Conservation (phyloP, 2,797 vertebrate species). For the Rhynchotus rufescens region DNA sequence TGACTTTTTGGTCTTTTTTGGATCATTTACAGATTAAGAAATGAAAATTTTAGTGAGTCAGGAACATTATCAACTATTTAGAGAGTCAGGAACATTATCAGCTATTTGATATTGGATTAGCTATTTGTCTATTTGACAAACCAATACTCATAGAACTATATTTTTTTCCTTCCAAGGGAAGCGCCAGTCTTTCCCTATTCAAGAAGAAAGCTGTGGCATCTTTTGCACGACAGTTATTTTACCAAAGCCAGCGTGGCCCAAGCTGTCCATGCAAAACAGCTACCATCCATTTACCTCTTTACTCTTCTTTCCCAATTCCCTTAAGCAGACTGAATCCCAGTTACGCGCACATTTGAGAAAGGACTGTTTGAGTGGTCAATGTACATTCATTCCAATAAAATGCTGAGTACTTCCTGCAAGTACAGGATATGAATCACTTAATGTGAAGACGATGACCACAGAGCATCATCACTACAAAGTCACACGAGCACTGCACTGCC, state of each 20-base stretch:
- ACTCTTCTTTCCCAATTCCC: background rate
- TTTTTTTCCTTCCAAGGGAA: background rate
- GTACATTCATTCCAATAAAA: constrained; percentile 37
- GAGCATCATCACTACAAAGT: constrained; percentile 24
- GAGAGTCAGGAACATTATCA: background rate
- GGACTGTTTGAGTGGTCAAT: background rate
- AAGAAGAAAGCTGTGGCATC: background rate
- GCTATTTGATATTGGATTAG: background rate
- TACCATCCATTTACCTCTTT: background rate
- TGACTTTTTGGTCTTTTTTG: background rate
- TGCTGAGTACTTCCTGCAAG: constrained; percentile 36
- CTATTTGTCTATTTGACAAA: background rate
- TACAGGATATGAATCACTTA: constrained; percentile 55
- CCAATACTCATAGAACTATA: background rate
- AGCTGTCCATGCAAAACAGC: background rate
- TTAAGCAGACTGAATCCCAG: background rate
- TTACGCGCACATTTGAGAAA: background rate
- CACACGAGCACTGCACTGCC: background rate
- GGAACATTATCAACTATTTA: too few species aligned
- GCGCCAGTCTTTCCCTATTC: background rate
- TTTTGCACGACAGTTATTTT: background rate
- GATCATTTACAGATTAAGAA: background rate
- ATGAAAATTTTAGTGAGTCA: background rate
- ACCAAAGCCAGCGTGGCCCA: background rate
- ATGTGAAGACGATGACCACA: constrained; percentile 54